Base-by-base conservation (phyloP, 2,888 invertebrate species). In the Macrosiphum euphorbiae region DNA sequence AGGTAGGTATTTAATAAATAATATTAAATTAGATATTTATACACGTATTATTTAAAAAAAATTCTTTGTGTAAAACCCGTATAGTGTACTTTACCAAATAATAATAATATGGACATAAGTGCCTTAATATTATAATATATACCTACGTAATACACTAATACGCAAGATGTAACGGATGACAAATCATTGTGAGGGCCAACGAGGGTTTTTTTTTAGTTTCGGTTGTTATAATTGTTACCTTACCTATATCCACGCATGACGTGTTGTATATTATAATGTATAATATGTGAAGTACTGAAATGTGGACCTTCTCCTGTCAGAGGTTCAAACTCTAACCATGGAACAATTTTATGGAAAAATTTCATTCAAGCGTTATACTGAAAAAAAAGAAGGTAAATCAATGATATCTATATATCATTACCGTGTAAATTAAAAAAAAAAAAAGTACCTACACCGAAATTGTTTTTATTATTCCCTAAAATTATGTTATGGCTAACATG, bases 231-330 rank as follows among this genome's bases (percentile, higher is more conserved):
- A 78, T 78, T 41, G 78, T 78, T 78, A 78, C 20, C 35, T 78
- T 67, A 85, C 85, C 85, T 44, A 85, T 13, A 44, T 85, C 41
- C 11, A 44, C 44, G 44, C 24, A 44, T 85, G 26, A 85, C 44
- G 44, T 10, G 26, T 85, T 44, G 7, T 85, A 13, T 85, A 44
- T 44, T 28, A 85, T n/a, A n/a, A n/a, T 26, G 26, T 44, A 44
- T 41, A 44, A 26, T 28, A 44, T 44, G 16, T 10, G 13, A 28
- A 44, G 28, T 85, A 85, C 13, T 35, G 35, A 50, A 78, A 78
- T 78, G 20, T 35, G 55, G 88, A 88, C 88, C 88, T 88, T 88
- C 88, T 88, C 52, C 88, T 88, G 88, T 88, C 88, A 88, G 52
- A 24, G 26, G 24, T 88, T 55, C 41, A 26, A 55, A 88, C 52